Conservation (phyloP, 2,113 vertebrate genomes). For the Agelaius phoeniceus region DNA sequence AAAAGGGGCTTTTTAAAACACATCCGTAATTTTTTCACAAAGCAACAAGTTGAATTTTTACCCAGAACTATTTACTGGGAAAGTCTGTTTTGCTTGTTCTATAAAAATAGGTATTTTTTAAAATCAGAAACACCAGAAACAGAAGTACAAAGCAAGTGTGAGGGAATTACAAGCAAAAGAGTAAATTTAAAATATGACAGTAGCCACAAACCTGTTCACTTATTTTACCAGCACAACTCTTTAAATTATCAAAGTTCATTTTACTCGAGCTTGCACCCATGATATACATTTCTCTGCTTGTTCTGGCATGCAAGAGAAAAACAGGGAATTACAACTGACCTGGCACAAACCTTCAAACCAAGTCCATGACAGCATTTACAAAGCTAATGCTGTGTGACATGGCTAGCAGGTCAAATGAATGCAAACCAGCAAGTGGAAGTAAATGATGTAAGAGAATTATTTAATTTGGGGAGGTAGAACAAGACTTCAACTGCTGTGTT, state of each 20-base stretch:
- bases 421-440: constrained; percentile 60
- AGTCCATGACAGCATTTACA: constrained; percentile 26
- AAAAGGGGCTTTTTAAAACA: constrained; percentile 32
- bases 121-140: not conserved
- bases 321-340: constrained; percentile 37
- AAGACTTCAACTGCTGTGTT: constrained; percentile 32
- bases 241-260: not conserved
- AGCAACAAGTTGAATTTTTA: constrained; percentile 6
- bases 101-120: not conserved
- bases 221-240: not conserved
- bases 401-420: constrained; percentile 50
- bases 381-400: constrained; percentile 53
- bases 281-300: constrained; percentile 23
- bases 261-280: not conserved
- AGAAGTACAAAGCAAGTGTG: not conserved
- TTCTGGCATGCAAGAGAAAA: not conserved
- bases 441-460: constrained; percentile 47
- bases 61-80: not conserved
- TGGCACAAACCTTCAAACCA: constrained; percentile 37
- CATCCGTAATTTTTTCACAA: not conserved
- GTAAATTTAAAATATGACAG: not conserved
- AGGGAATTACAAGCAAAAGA: not conserved
- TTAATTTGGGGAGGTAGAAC: constrained; percentile 37
- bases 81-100: not conserved
- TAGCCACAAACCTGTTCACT: not conserved